Evolutionary conservation across 2,888 invertebrate species (phyloP).

Genomic region (Rhamphomyia laevipes): DNA sequence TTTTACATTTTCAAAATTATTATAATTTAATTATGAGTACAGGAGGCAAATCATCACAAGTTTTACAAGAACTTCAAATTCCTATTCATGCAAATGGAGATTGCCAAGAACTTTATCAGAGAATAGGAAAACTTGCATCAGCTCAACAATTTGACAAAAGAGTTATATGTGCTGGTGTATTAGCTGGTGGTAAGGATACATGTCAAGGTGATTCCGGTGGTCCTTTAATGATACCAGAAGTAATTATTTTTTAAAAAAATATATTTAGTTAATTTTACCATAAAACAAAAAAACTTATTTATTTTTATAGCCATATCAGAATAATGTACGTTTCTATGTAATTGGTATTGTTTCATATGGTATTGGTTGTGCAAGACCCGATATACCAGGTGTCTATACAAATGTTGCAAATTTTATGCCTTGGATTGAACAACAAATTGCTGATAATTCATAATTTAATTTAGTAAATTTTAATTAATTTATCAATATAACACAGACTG

Average conservation of each 20-base stretch:
- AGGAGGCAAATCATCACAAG: slow-evolving; percentile 57
- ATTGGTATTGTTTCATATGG: slow-evolving; percentile 59
- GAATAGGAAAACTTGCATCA: slow-evolving; percentile 21
- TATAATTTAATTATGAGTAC: slow-evolving; percentile 8
- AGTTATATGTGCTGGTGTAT: slow-evolving; percentile 31
- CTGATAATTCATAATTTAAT: slow-evolving; percentile 19
- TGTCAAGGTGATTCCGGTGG: slow-evolving; percentile 38
- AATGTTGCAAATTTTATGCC: slow-evolving; percentile 47
- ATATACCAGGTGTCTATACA: slow-evolving; percentile 53
- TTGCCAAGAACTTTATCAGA: slow-evolving; percentile 41
- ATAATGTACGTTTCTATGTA: slow-evolving; percentile 35
- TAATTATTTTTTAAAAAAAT: slow-evolving; percentile 12
- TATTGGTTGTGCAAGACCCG: slow-evolving; percentile 48
- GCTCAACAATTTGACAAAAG: slow-evolving; percentile 30
- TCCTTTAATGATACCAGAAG: slow-evolving; percentile 33
- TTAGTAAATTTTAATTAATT: too few relatives aligned
- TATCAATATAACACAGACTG: too few relatives aligned
- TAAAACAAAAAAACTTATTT: too few relatives aligned
- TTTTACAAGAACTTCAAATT: slow-evolving; percentile 56
- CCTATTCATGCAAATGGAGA: slow-evolving; percentile 51
- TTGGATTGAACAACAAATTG: slow-evolving; percentile 44
- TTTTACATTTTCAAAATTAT: not conserved
- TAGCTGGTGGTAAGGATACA: slow-evolving; percentile 32
- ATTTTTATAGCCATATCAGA: too few relatives aligned
- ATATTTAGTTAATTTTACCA: too few relatives aligned